These are phyloP conservation scores for Thripadectes ignobilis DNA, from an alignment of 2,797 vertebrate genomes.

Conservation along the genomic window DNA sequence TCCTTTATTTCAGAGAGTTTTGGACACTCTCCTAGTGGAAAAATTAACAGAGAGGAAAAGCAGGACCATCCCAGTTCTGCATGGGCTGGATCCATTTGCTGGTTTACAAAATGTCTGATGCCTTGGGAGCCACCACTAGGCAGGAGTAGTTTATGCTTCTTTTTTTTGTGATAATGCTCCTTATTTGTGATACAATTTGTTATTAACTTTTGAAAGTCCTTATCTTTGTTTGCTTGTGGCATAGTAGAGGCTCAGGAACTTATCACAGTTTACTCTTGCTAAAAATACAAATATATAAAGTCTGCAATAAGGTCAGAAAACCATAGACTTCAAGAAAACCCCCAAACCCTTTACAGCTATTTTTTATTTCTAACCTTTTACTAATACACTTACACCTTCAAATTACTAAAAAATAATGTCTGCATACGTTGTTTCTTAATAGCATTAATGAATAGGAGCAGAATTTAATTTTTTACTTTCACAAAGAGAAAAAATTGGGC, in stretches of 20 bases:
- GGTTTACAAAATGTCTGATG: background rate
- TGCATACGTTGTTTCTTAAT: background rate
- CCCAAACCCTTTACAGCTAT: background rate
- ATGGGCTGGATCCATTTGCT: background rate
- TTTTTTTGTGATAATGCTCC: background rate
- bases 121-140: background rate
- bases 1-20: constrained; percentile 43
- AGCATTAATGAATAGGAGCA: background rate
- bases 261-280: background rate
- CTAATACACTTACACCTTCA: background rate
- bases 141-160: background rate
- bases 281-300: background rate
- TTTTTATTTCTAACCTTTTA: background rate
- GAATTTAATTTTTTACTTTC: background rate
- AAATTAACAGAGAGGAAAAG: constrained; percentile 46
- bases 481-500: background rate
- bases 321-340: background rate
- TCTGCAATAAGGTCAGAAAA: background rate
- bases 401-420: background rate
- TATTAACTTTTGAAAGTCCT: background rate
- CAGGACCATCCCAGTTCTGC: background rate
- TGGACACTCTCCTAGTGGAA: constrained; percentile 24
- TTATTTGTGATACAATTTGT: background rate
- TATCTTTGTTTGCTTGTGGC: background rate
- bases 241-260: background rate